These are phyloP conservation scores for Ceyx cyanopectus DNA, from an alignment of 2,113 vertebrate genomes.

Conservation along the genomic window DNA sequence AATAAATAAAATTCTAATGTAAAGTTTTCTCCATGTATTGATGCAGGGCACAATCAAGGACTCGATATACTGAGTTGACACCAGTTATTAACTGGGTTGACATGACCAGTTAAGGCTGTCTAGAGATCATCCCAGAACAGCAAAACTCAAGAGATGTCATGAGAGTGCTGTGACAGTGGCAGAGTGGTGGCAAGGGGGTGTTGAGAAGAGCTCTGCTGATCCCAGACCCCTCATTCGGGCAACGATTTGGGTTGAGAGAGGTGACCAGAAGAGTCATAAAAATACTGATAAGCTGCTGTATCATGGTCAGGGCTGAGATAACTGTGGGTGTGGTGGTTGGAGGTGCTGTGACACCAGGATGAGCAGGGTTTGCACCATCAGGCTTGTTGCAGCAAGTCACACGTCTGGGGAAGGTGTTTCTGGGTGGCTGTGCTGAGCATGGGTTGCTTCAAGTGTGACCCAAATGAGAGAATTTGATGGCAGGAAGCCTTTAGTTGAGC, in stretches of 20 bases:
- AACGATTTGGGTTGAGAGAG: neutral
- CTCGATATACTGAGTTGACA: neutral
- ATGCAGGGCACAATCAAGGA: neutral
- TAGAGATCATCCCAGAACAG: neutral
- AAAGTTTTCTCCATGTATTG: neutral
- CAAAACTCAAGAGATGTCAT: rapidly evolving
- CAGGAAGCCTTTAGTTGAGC: constrained; percentile 25
- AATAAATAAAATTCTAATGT: neutral
- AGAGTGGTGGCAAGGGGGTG: neutral
- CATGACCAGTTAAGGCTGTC: neutral
- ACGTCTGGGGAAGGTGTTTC: neutral
- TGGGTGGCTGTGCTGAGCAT: neutral
- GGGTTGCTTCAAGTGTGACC: neutral
- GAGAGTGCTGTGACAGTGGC: rapidly evolving
- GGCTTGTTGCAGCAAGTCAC: neutral
- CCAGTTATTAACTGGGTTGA: neutral
- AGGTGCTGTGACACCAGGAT: neutral
- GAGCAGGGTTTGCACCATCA: neutral
- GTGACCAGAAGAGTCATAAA: neutral
- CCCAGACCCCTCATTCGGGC: neutral
- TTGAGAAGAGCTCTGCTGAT: neutral
- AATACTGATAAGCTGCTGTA: neutral
- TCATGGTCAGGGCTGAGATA: neutral
- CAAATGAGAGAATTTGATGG: neutral
- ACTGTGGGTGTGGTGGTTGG: neutral